Evolutionary conservation across 2,113 vertebrate genomes (phyloP).

Genomic region (Vanacampus margaritifer): DNA sequence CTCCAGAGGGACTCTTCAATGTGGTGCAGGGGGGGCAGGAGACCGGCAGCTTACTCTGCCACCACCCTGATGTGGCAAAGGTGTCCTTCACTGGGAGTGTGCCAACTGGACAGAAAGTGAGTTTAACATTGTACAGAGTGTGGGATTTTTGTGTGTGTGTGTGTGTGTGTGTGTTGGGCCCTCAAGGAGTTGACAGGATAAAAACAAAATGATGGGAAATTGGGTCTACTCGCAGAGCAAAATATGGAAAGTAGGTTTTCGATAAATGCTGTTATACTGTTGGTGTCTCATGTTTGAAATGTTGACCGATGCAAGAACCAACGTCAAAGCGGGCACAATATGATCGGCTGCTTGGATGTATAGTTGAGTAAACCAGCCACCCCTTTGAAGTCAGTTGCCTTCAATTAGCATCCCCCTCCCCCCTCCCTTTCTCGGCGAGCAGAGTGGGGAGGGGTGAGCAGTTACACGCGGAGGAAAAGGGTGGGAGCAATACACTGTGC

Average conservation of each 20-base stretch:
- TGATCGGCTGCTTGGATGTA: too few relatives aligned
- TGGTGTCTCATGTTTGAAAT: not conserved
- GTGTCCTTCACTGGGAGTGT: constrained; percentile 97
- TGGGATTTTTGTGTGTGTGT: not conserved
- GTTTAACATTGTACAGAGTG: not conserved
- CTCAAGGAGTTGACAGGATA: not conserved
- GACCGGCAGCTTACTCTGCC: constrained; percentile 87
- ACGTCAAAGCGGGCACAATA: too few relatives aligned
- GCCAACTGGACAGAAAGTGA: constrained; percentile 87
- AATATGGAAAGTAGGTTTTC: not conserved
- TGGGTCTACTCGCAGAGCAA: not conserved
- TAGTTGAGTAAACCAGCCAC: too few relatives aligned
- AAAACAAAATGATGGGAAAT: not conserved
- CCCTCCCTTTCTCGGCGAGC: too few relatives aligned
- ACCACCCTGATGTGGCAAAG: constrained; percentile 85
- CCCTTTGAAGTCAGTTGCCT: too few relatives aligned
- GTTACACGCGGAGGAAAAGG: too few relatives aligned
- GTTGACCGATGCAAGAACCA: too few relatives aligned
- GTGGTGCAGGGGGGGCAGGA: constrained; percentile 88
- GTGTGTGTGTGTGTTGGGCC: not conserved
- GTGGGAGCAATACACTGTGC: too few relatives aligned
- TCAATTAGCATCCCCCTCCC: too few relatives aligned
- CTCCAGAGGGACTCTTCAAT: constrained; percentile 86
- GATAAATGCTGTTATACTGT: not conserved
- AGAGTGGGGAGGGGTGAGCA: too few relatives aligned